Evolutionary conservation across 2,113 vertebrate species (phyloP).

Genomic region (Mola mola): DNA sequence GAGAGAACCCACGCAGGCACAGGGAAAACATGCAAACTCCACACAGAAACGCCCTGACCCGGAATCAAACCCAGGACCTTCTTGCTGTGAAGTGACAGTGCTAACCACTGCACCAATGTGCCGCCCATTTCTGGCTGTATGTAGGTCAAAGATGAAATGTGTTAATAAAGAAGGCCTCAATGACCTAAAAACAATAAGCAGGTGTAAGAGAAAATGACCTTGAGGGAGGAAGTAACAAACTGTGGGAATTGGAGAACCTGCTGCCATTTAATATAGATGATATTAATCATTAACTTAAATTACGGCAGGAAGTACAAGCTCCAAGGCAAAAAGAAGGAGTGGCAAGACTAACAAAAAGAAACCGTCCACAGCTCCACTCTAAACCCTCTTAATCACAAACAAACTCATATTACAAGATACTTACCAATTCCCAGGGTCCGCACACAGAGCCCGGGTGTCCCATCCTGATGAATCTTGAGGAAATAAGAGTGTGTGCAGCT

Average conservation of each 20-base stretch:
- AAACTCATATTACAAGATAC: conserved; percentile 28
- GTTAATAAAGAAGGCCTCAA: not conserved
- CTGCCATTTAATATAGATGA: conserved; percentile 4
- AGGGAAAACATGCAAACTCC: too few species aligned
- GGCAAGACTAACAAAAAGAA: not conserved
- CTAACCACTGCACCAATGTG: too few species aligned
- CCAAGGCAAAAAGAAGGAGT: not conserved
- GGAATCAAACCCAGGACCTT: too few species aligned
- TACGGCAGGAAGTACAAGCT: not conserved
- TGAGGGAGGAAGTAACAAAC: not conserved
- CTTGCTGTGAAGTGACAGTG: too few species aligned
- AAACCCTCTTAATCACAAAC: not conserved
- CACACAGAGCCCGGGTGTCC: not conserved
- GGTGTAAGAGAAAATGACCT: not conserved
- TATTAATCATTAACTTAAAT: not conserved
- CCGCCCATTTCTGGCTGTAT: too few species aligned
- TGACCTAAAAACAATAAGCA: not conserved
- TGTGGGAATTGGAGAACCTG: not conserved
- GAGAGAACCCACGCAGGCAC: too few species aligned
- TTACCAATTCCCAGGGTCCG: conserved; percentile 31
- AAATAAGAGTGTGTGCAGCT: conserved; percentile 20
- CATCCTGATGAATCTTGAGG: not conserved
- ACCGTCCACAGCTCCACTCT: not conserved
- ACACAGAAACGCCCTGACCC: too few species aligned
- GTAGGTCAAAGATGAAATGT: too few species aligned